phyloP scores from a whole-genome alignment of 2,888 invertebrate genomes.

The Adela reaumurella region DNA sequence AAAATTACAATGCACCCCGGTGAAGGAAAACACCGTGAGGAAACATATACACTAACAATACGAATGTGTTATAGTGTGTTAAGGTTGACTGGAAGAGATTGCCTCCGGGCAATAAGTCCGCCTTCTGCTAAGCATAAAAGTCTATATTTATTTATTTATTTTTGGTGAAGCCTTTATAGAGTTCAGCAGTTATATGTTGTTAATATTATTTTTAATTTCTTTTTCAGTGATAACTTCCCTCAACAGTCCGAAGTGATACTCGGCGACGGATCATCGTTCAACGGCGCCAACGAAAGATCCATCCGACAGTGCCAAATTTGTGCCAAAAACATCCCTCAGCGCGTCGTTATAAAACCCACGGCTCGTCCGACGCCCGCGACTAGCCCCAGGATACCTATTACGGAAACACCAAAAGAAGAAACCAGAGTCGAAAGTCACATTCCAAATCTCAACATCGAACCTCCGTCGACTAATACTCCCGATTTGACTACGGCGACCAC shows the following conservation, averaged over 20 bases:
- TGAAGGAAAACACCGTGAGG: too few relatives aligned
- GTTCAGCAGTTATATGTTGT: too few relatives aligned
- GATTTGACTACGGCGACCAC: neutral
- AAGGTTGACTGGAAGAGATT: too few relatives aligned
- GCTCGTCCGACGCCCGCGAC: neutral
- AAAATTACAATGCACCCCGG: too few relatives aligned
- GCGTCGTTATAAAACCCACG: neutral
- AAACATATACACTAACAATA: too few relatives aligned
- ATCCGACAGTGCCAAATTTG: constrained; percentile 21
- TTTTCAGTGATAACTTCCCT: constrained; percentile 48
- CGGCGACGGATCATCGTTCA: constrained; percentile 58
- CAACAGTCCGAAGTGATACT: constrained; percentile 66
- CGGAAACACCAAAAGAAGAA: neutral
- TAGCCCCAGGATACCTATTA: neutral
- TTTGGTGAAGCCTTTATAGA: too few relatives aligned
- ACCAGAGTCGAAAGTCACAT: neutral
- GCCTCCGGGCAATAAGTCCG: too few relatives aligned
- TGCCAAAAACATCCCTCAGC: neutral
- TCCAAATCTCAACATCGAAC: neutral
- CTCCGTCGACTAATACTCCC: neutral
- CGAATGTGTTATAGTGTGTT: too few relatives aligned
- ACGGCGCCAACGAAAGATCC: constrained; percentile 17
- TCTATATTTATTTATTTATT: too few relatives aligned
- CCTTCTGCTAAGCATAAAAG: too few relatives aligned
- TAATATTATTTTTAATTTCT: constrained; percentile 11